A percentile compares a stretch with the other conserved stretches of the same genome.
These are phyloP conservation scores for Pangasius krempfi DNA, from an alignment of 2,797 vertebrate species.

Conservation along the genomic window DNA sequence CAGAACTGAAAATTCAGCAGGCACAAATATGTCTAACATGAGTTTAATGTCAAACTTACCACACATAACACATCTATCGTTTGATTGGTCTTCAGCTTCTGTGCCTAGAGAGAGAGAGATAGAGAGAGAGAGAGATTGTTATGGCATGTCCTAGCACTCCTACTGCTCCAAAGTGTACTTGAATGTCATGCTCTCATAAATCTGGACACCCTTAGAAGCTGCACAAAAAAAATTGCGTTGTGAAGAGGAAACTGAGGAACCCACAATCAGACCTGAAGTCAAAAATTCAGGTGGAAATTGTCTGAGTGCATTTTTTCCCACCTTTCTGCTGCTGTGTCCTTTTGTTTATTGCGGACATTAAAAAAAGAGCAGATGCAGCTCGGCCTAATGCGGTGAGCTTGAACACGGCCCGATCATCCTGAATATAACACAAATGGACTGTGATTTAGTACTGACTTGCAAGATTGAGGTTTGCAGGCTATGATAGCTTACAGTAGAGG, in stretches of 20 bases:
- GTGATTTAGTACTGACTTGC: neutral
- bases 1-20: too few species aligned
- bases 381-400: slow-evolving; percentile 14
- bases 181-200: neutral
- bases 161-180: neutral
- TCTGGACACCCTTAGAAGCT: neutral
- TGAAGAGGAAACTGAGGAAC: neutral
- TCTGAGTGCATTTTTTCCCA: neutral
- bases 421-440: neutral
- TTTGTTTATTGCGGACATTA: slow-evolving; percentile 41
- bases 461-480: neutral
- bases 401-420: neutral
- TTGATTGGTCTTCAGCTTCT: slow-evolving; percentile 88
- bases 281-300: neutral
- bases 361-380: slow-evolving; percentile 13
- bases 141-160: neutral
- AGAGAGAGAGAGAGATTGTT: slow-evolving; percentile 44
- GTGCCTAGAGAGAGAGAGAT: slow-evolving; percentile 76
- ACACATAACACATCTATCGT: slow-evolving; percentile 76
- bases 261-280: slow-evolving; percentile 6
- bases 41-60: slow-evolving; percentile 60
- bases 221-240: neutral
- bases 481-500: too few species aligned
- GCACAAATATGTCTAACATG: neutral
- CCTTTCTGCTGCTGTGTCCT: slow-evolving; percentile 12